Evolutionary conservation across 1,140 invertebrate genomes (phyloP).

Genomic region (Bombus cullumanus): DNA sequence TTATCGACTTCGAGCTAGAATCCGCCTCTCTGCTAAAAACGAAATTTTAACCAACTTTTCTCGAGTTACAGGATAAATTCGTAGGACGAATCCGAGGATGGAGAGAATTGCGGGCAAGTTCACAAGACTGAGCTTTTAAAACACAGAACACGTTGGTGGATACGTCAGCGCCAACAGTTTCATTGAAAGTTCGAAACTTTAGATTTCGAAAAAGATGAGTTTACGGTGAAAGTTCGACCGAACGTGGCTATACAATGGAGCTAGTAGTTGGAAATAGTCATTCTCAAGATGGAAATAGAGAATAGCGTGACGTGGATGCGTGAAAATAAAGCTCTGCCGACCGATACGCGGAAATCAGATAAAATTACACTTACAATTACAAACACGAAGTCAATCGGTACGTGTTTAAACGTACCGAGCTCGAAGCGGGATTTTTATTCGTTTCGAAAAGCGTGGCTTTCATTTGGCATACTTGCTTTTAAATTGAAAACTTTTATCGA

Average conservation of each 20-base stretch:
- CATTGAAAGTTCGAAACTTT: conserved; percentile 33
- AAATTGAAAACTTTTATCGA: neutral
- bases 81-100: neutral
- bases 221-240: neutral
- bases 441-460: neutral
- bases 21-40: neutral
- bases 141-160: conserved; percentile 5
- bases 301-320: neutral
- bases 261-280: neutral
- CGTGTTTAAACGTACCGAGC: neutral
- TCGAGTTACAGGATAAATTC: neutral
- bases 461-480: neutral
- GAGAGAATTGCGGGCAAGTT: neutral
- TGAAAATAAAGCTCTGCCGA: neutral
- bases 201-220: conserved; percentile 16
- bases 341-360: neutral
- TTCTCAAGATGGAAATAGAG: neutral
- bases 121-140: neutral
- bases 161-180: conserved; percentile 15
- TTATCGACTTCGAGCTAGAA: neutral
- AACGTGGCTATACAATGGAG: neutral
- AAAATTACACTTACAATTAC: neutral
- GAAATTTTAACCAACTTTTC: neutral
- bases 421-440: neutral
- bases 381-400: neutral